phyloP scores from a whole-genome alignment of 2,797 vertebrate genomes.

The Mallotus villosus region DNA sequence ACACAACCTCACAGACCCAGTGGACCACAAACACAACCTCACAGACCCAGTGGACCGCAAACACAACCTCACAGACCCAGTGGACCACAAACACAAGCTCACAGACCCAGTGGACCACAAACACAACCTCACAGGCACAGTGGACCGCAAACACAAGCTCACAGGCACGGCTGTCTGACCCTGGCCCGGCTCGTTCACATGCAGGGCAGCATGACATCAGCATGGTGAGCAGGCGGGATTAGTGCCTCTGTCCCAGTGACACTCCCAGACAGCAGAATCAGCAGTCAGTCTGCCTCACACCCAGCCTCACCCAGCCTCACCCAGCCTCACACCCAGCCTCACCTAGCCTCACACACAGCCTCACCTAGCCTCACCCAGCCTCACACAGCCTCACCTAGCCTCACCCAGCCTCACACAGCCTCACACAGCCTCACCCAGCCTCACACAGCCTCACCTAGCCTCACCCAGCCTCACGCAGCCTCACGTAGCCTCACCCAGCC shows the following conservation, averaged over 20 bases:
- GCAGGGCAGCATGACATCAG: constrained; percentile 13
- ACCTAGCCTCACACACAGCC: too few relatives aligned
- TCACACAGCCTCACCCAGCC: background rate
- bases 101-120: constrained; percentile 14
- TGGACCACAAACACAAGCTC: constrained; percentile 28
- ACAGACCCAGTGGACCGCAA: constrained; percentile 19
- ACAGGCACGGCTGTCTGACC: background rate
- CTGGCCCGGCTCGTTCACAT: background rate
- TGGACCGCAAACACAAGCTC: background rate
- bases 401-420: background rate
- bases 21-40: constrained; percentile 22
- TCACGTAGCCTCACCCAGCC: background rate
- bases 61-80: constrained; percentile 1
- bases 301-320: constrained; percentile 12
- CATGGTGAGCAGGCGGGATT: constrained; percentile 33
- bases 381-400: background rate
- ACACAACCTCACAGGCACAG: constrained; percentile 21
- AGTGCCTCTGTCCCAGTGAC: constrained; percentile 23
- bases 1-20: constrained; percentile 3
- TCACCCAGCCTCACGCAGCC: background rate
- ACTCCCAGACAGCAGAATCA: constrained; percentile 12
- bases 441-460: constrained; percentile 18
- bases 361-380: too few relatives aligned
- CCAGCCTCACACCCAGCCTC: background rate
- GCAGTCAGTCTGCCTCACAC: constrained; percentile 14